Conservation (phyloP, 2,797 vertebrate genomes). For the Siniperca obscura region DNA sequence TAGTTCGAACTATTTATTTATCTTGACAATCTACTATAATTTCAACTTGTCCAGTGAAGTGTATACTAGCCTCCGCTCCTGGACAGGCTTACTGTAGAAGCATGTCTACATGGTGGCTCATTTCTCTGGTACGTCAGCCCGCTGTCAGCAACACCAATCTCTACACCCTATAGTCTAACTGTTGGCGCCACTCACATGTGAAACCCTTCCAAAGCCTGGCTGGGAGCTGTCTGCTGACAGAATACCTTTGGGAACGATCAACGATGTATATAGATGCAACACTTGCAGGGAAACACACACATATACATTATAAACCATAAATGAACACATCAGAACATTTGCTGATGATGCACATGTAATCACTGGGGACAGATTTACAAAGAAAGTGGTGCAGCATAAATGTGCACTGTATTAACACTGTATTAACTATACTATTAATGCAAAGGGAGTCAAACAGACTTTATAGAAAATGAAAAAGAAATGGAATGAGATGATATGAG, state of each 20-base stretch:
- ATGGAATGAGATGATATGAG: background rate
- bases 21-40: background rate
- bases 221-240: constrained; percentile 31
- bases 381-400: background rate
- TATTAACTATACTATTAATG: background rate
- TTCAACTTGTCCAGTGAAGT: background rate
- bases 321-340: constrained; percentile 1
- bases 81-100: constrained; percentile 28
- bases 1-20: background rate
- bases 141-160: constrained; percentile 54
- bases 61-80: constrained; percentile 23
- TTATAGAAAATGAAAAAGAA: background rate
- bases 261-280: constrained; percentile 1
- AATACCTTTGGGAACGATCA: constrained; percentile 25
- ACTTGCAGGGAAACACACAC: constrained; percentile 2
- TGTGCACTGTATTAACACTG: background rate
- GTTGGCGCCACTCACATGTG: constrained; percentile 39
- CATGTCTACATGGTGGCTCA: constrained; percentile 55
- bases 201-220: constrained; percentile 23
- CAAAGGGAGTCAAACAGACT: background rate
- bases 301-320: background rate
- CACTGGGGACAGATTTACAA: background rate
- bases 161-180: constrained; percentile 40
- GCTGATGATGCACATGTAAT: background rate
- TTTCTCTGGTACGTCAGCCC: constrained; percentile 55